These are phyloP conservation scores for Atethmia centrago DNA, from an alignment of 2,888 invertebrate genomes.

Conservation along the genomic window DNA sequence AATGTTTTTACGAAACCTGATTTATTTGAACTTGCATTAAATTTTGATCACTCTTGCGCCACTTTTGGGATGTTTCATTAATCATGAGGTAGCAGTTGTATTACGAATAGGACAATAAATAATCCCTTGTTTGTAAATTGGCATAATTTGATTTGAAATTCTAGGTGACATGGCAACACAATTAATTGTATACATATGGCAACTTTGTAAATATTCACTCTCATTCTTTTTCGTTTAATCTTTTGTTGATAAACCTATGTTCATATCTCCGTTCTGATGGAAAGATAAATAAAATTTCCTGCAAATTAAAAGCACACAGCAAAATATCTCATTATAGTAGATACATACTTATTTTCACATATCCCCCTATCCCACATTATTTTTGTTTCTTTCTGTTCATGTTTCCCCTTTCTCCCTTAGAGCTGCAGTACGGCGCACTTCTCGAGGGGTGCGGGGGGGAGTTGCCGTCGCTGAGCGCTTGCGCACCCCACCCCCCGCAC, in stretches of 20 bases:
- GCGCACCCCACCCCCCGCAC: slow-evolving; percentile 88
- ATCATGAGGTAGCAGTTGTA: not conserved
- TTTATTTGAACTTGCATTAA: slow-evolving; percentile 22
- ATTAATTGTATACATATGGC: not conserved
- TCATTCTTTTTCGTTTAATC: not conserved
- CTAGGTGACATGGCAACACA: slow-evolving; percentile 1
- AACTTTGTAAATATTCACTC: not conserved
- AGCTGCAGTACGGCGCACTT: slow-evolving; percentile 90
- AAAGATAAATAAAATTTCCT: not conserved
- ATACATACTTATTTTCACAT: not conserved
- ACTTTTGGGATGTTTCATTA: slow-evolving; percentile 18
- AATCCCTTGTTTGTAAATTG: slow-evolving; percentile 16
- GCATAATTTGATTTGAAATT: slow-evolving; percentile 20
- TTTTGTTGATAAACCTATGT: not conserved
- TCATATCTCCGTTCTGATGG: not conserved
- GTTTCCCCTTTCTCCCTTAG: slow-evolving; percentile 77
- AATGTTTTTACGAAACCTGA: slow-evolving; percentile 7
- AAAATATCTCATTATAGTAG: not conserved
- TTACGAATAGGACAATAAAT: not conserved
- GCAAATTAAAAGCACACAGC: slow-evolving; percentile 11
- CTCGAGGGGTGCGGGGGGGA: slow-evolving; percentile 91
- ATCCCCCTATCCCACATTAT: slow-evolving; percentile 62
- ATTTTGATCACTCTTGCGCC: slow-evolving; percentile 18
- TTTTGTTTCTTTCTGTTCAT: slow-evolving; percentile 60
- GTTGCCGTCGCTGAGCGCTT: slow-evolving; percentile 86